Evolutionary conservation across 2,888 invertebrate genomes (phyloP).

Genomic region (Latrodectus elegans): DNA sequence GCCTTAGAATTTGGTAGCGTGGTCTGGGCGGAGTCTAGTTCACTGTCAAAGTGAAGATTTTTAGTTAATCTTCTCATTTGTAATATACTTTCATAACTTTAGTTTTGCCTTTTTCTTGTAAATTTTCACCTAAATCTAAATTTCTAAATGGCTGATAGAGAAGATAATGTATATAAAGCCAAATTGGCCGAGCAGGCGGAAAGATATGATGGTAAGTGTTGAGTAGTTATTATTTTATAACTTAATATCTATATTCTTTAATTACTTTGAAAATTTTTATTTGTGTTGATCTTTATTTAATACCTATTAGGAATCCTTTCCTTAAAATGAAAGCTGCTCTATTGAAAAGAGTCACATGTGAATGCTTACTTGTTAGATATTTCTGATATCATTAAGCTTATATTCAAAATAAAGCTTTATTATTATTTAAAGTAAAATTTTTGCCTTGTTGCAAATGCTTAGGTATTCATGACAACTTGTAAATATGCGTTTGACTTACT

Average conservation of each 20-base stretch:
- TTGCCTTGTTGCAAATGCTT: no score
- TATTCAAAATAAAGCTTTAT: no score
- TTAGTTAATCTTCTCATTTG: conserved; percentile 24
- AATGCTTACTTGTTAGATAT: no score
- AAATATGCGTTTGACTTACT: no score
- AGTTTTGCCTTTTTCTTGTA: conserved; percentile 23
- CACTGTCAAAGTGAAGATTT: conserved; percentile 30
- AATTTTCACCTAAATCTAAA: conserved; percentile 19
- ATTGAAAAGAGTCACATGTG: no score
- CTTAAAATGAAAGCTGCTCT: no score
- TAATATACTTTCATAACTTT: conserved; percentile 23
- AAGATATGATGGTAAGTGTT: conserved; percentile 94
- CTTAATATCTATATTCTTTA: background rate
- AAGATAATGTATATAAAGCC: conserved; percentile 99
- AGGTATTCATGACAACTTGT: no score
- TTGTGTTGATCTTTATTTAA: no score
- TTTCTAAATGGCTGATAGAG: conserved; percentile 79
- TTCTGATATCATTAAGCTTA: no score
- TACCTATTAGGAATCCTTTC: no score
- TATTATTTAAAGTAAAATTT: no score
- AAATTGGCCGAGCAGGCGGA: conserved; percentile 99
- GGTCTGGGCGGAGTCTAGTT: conserved; percentile 61
- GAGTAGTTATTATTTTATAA: no score
- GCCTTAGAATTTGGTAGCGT: conserved; percentile 65
- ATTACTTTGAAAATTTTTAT: conserved; percentile 1